These are phyloP conservation scores for Leptinotarsa defecta DNA, from an alignment of 1,140 invertebrate species.

Conservation along the genomic window DNA sequence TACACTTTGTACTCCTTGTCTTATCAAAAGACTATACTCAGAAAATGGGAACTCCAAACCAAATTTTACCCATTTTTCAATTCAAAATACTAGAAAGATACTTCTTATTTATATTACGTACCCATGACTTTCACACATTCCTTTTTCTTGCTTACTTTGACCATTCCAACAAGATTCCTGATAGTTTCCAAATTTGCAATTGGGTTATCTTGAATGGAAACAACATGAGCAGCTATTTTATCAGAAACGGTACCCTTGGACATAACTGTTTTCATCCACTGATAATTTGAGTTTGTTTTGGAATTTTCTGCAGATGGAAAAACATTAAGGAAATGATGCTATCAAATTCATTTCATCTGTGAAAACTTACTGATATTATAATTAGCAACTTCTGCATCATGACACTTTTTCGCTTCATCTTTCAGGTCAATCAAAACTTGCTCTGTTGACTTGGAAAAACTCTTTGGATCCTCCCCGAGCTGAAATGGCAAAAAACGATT, in stretches of 20 bases:
- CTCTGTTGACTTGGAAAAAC: constrained; percentile 54
- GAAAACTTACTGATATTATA: constrained; percentile 61
- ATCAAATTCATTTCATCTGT: constrained; percentile 21
- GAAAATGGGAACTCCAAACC: not conserved
- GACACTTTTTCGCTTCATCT: constrained; percentile 64
- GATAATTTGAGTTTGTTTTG: constrained; percentile 60
- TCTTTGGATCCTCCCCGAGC: constrained; percentile 46
- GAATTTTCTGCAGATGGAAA: constrained; percentile 56
- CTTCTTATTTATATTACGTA: constrained; percentile 44
- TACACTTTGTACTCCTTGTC: too few relatives aligned
- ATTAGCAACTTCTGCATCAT: constrained; percentile 57
- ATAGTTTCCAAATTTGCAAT: constrained; percentile 77
- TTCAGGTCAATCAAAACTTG: constrained; percentile 62
- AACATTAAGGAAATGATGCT: constrained; percentile 28
- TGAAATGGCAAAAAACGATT: not conserved
- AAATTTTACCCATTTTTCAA: constrained; percentile 23
- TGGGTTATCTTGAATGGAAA: constrained; percentile 84
- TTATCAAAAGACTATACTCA: too few relatives aligned
- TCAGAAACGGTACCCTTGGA: constrained; percentile 81
- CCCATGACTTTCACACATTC: constrained; percentile 70
- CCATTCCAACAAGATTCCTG: constrained; percentile 74
- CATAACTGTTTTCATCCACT: constrained; percentile 83
- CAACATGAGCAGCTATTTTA: constrained; percentile 82
- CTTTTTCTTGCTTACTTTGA: constrained; percentile 82
- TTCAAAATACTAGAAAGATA: constrained; percentile 6